Conservation (phyloP, 2,797 vertebrate genomes). For the Arnoldichthys spilopterus region DNA sequence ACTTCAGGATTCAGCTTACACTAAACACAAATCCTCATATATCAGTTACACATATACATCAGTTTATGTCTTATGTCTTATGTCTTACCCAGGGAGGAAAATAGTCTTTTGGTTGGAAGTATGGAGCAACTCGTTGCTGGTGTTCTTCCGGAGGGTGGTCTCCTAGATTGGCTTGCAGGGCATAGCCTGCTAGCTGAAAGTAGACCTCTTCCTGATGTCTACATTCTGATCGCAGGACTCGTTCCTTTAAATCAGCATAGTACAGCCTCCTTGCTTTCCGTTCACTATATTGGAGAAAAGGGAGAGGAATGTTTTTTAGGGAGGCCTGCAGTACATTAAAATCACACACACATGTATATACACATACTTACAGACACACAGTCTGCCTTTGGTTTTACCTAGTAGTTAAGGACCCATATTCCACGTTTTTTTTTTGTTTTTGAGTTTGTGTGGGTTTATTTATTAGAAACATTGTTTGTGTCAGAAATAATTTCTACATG, state of each 20-base stretch:
- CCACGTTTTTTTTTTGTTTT: no score
- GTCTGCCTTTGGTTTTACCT: not conserved
- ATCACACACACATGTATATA: no score
- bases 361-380: not conserved
- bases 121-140: conserved; percentile 64
- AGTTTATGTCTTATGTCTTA: not conserved
- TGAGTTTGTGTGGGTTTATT: no score
- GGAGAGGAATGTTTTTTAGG: not conserved
- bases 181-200: conserved; percentile 90
- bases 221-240: conserved; percentile 86
- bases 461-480: no score
- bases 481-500: no score
- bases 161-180: conserved; percentile 88
- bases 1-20: no score
- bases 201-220: conserved; percentile 90
- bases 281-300: conserved; percentile 74
- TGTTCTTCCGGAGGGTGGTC: conserved; percentile 75
- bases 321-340: not conserved
- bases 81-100: conserved; percentile 88
- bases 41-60: no score
- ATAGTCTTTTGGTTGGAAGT: conserved; percentile 90
- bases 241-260: conserved; percentile 86
- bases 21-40: not conserved
- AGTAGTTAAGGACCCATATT: not conserved
- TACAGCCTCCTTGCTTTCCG: conserved; percentile 84